Evolutionary conservation across 2,797 vertebrate species (phyloP).

Genomic region (Capromys pilorides): DNA sequence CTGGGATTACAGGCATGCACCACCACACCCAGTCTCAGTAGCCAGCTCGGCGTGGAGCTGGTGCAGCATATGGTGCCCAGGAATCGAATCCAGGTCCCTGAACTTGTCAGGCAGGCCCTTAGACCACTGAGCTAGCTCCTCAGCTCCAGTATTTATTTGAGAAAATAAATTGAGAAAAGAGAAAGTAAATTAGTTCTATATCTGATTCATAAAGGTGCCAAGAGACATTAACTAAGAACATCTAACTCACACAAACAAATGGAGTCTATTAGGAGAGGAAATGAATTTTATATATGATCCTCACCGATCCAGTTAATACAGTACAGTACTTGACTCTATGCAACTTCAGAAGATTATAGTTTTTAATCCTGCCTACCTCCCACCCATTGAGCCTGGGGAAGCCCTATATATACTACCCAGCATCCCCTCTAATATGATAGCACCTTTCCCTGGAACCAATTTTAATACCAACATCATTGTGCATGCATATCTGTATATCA

Average conservation of each 20-base stretch:
- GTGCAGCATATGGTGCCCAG: no score
- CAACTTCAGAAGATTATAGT: neutral
- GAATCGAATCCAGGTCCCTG: no score
- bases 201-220: neutral
- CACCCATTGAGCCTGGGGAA: neutral
- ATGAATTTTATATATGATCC: neutral
- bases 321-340: neutral
- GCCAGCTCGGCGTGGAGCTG: no score
- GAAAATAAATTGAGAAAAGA: no score
- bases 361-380: neutral
- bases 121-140: no score
- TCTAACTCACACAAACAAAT: neutral
- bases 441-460: neutral
- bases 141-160: neutral
- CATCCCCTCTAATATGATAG: neutral
- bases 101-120: no score
- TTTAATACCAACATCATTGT: neutral
- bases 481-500: neutral
- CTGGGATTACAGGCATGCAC: no score
- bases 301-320: neutral
- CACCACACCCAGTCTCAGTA: no score
- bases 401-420: neutral
- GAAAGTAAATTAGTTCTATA: constrained; percentile 15
- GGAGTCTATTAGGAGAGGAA: neutral
- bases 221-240: neutral